These are phyloP conservation scores for Ptilorrhoa leucosticta DNA, from an alignment of 2,113 vertebrate genomes.

Conservation along the genomic window DNA sequence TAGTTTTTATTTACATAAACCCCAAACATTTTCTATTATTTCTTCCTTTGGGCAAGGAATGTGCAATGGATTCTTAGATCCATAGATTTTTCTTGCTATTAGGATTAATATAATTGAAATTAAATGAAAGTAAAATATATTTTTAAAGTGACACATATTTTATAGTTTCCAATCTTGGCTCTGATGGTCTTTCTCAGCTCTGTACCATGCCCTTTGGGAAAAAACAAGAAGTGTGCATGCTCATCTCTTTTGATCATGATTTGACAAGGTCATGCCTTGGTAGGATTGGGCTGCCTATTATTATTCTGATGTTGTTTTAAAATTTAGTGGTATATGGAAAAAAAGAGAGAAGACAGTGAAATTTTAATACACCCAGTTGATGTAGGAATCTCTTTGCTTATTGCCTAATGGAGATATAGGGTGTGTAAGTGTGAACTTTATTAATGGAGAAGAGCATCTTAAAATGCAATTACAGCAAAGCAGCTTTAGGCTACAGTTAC, in stretches of 20 bases:
- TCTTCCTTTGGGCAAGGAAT: background rate
- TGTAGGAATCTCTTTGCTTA: background rate
- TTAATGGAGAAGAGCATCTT: background rate
- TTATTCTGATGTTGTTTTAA: conserved; percentile 27
- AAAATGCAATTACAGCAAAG: background rate
- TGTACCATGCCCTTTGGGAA: conserved; percentile 1
- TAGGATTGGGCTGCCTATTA: conserved; percentile 20
- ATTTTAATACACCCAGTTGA: background rate
- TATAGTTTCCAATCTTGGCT: background rate
- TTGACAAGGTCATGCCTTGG: conserved; percentile 40
- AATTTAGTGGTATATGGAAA: background rate
- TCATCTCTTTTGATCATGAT: conserved; percentile 32
- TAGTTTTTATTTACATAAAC: background rate
- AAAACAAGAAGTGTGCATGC: background rate
- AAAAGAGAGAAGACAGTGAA: background rate
- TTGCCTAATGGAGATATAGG: background rate
- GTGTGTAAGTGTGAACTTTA: background rate
- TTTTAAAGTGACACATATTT: background rate
- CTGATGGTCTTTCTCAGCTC: background rate
- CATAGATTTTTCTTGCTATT: background rate
- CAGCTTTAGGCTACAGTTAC: background rate
- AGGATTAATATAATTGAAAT: background rate
- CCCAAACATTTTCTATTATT: background rate
- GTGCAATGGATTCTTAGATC: background rate
- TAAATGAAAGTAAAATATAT: background rate